Base-by-base conservation (phyloP, 2,888 invertebrate genomes). In the Cheiracanthium punctorium region DNA sequence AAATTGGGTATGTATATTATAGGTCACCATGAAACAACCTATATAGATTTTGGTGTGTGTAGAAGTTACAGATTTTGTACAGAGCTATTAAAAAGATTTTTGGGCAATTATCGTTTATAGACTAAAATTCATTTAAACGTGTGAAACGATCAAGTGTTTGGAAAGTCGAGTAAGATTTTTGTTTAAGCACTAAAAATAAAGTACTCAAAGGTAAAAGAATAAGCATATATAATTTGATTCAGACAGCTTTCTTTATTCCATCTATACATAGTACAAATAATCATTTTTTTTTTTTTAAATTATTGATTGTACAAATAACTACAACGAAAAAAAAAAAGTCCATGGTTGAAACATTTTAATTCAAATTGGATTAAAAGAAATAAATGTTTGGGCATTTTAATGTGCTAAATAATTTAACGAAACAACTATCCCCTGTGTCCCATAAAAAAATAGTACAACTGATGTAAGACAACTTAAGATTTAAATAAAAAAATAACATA, bases 181-280 rank as follows among this genome's bases (percentile, higher is more conserved):
- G n/a, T n/a, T n/a, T n/a, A n/a, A n/a, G n/a, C n/a, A n/a, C n/a
- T n/a, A n/a, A n/a, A n/a, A n/a, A n/a, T n/a, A n/a, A n/a, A n/a
- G n/a, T n/a, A n/a, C n/a, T n/a, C n/a, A n/a, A n/a, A n/a, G n/a
- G n/a, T 37, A 17, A 28, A 28, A 48, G 48, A 30, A 17, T 2
- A 29, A 30, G 17, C 8, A 29, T 8, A 1, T 28, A 32, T 8
- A n/a, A n/a, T 33, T 58, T 81, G 87, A 80, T 87, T 81, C 81
- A 87, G 87, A 87, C 87, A 87, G 87, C 87, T 74, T 82, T 82
- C 82, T 88, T 88, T 88, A 88, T 88, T 88, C 88, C 88, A 88
- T 80, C 88, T 88, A 84, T 88, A 88, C 88, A 88, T 69, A 84
- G 69, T 88, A 88, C 88, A 88, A 88, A 88, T 80, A 80, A 80